Evolutionary conservation across 1,140 invertebrate species (phyloP), one percentile per base, ranked within the genome.

Genomic region (Procambarus clarkii): DNA sequence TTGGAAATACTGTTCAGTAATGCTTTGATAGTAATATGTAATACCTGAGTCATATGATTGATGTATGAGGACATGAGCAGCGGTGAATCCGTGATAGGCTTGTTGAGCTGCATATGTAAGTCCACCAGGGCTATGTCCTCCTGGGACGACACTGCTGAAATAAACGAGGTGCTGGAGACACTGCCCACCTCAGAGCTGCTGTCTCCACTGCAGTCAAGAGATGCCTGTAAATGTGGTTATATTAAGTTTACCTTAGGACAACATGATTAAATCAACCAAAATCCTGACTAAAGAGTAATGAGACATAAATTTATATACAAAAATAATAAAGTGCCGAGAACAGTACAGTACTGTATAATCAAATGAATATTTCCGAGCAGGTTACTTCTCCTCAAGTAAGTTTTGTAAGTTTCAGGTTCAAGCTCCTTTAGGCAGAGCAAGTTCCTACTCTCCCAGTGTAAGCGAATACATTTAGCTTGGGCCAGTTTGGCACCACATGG

Each of bases 41-140:
- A 60, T 92, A 97, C 96, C 94, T 99, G 98, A 11, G 97, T 98
- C 93, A 99, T 95, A 94, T 99, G 98, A 93, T 97, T 97, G 91
- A 98, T 96, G 94, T 99, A 99, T 93, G 98, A 98, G 0, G 98
- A 97, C 98, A 99, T 98, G 0, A 99, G 95, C 45, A 99, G 94
- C 0, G 98, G 98, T 2, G 98, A 99, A 85, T 95, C 94, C 44
- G 98, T 97, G 89, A 99, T 99, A 0, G 98, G 97, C 93, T 98
- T 97, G 94, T 99, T 98, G 11, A 98, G 96, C 95, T 99, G 98
- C 96, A 98, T 98, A 93, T 99, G 98, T 8, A 99, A 95, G 95
- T 99, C 98, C 0, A 99, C 97, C 83, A 99, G 94, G 2, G 98
- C 97, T 94, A 98, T 97, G 93, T 98, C 98, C 77, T 98, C 97